Evolutionary conservation across 2,113 vertebrate genomes (phyloP).

Genomic region (Chloroceryle aenea): DNA sequence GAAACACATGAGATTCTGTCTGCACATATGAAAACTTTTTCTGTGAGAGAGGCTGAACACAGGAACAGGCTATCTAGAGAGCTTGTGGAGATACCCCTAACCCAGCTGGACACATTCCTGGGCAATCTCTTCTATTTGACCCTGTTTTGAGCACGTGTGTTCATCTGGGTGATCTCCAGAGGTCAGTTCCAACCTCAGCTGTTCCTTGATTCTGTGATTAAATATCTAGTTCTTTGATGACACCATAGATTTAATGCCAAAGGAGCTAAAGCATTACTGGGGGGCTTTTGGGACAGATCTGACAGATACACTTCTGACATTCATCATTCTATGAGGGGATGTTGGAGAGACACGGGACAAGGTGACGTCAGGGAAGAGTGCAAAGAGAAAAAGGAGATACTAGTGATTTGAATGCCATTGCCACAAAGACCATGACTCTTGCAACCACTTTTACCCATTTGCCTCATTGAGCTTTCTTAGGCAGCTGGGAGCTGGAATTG

Average conservation of each 20-base stretch:
- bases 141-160: neutral
- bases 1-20: neutral
- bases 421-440: neutral
- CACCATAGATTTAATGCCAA: neutral
- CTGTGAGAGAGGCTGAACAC: neutral
- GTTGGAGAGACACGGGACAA: neutral
- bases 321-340: accelerated
- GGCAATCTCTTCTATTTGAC: neutral
- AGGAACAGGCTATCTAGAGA: neutral
- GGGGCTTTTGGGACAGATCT: neutral
- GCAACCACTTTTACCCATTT: neutral
- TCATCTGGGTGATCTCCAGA: neutral
- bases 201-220: neutral
- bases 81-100: neutral
- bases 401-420: neutral
- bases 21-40: neutral
- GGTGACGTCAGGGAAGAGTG: neutral
- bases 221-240: neutral
- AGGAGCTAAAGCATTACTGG: neutral
- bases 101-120: neutral
- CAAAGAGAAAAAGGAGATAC: neutral
- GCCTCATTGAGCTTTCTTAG: neutral
- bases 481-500: neutral
- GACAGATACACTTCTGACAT: neutral
- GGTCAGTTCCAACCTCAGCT: neutral